Conservation (phyloP, 2,888 invertebrate genomes). For the Rhingia campestris region DNA sequence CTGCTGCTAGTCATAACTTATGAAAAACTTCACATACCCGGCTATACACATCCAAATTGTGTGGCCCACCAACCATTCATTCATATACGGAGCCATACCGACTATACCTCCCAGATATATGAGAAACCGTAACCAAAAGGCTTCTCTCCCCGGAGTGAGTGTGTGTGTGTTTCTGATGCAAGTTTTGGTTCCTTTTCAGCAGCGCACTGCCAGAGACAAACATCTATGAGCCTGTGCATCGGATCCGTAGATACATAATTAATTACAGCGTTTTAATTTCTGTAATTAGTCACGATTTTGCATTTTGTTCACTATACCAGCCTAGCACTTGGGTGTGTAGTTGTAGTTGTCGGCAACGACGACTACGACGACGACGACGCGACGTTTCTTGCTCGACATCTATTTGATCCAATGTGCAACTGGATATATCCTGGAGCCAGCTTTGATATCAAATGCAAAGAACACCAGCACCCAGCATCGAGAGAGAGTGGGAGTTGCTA, state of each 20-base stretch:
- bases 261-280: slow-evolving; percentile 83
- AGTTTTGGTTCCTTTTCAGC: slow-evolving; percentile 55
- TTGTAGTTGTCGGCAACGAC: neutral
- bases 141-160: slow-evolving; percentile 5
- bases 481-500: slow-evolving; percentile 59
- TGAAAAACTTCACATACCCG: slow-evolving; percentile 17
- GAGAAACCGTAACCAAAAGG: slow-evolving; percentile 51
- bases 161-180: neutral
- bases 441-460: slow-evolving; percentile 37
- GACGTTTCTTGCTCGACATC: slow-evolving; percentile 72
- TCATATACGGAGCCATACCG: slow-evolving; percentile 9
- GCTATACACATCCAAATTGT: neutral
- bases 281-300: slow-evolving; percentile 83
- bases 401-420: slow-evolving; percentile 71
- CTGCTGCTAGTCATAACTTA: slow-evolving; percentile 59
- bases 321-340: slow-evolving; percentile 60
- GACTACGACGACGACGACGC: slow-evolving; percentile 33
- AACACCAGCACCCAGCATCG: neutral
- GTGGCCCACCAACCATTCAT: slow-evolving; percentile 10
- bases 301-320: slow-evolving; percentile 53
- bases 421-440: slow-evolving; percentile 68
- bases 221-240: slow-evolving; percentile 71
- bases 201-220: slow-evolving; percentile 60
- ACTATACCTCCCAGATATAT: slow-evolving; percentile 34
- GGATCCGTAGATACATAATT: slow-evolving; percentile 82